Evolutionary conservation across 2,113 vertebrate species (phyloP).

Genomic region (Craseonycteris thonglongyai): DNA sequence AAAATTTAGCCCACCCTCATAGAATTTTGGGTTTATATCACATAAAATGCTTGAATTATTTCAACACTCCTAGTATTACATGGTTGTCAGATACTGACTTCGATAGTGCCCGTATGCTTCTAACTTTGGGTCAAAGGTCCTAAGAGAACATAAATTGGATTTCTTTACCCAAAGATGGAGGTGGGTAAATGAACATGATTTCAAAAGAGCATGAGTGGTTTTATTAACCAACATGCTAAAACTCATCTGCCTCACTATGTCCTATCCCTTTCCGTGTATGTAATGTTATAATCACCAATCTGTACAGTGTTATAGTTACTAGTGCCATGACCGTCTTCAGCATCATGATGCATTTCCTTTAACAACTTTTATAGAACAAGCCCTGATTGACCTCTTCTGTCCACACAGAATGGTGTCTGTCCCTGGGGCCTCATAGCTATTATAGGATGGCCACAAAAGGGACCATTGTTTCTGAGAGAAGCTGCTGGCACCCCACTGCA

Average conservation of each 20-base stretch:
- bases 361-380: not conserved
- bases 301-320: not conserved
- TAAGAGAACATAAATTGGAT: not conserved
- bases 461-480: not conserved
- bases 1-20: too few relatives aligned
- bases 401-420: not conserved
- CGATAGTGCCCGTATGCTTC: not conserved
- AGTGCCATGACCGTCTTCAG: not conserved
- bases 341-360: not conserved
- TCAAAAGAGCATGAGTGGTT: not conserved
- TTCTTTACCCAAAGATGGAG: not conserved
- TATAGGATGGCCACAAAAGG: not conserved
- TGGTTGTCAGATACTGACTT: not conserved
- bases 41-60: not conserved
- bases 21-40: not conserved
- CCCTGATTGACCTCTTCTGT: not conserved
- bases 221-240: constrained; percentile 13
- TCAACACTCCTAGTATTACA: not conserved
- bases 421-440: not conserved
- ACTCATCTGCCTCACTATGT: not conserved
- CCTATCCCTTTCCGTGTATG: not conserved
- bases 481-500: not conserved
- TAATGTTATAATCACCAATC: not conserved
- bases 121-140: not conserved
- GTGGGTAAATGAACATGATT: not conserved